phyloP scores from a whole-genome alignment of 2,113 vertebrate species.

The Grus americana region DNA sequence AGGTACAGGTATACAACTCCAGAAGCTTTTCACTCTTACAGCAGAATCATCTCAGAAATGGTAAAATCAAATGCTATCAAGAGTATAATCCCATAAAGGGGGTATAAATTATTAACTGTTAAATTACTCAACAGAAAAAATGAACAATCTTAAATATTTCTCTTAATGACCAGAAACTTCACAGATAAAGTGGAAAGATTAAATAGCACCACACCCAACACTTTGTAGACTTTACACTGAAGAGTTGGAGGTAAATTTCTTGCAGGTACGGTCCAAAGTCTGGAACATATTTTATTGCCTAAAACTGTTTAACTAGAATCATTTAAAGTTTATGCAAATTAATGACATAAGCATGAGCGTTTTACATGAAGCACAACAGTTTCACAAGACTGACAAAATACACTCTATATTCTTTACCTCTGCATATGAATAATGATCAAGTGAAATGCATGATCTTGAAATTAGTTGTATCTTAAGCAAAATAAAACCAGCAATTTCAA shows the following conservation, averaged over 20 bases:
- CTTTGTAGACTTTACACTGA: not conserved
- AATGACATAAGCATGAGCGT: not conserved
- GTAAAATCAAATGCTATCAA: not conserved
- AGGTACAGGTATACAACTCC: not conserved
- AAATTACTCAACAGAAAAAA: not conserved
- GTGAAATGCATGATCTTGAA: not conserved
- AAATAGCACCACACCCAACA: not conserved
- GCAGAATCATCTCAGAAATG: not conserved
- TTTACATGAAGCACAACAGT: not conserved
- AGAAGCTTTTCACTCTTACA: not conserved
- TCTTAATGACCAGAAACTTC: not conserved
- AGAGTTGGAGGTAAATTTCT: not conserved
- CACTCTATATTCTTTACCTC: not conserved
- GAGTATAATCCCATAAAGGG: not conserved
- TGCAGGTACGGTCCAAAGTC: slow-evolving; percentile 5
- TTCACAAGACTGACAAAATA: not conserved
- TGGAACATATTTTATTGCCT: slow-evolving; percentile 4
- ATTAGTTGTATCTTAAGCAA: not conserved
- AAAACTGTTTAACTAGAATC: not conserved
- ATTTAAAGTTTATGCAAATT: not conserved
- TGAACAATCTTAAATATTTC: not conserved
- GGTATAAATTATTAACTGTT: not conserved
- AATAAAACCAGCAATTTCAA: not conserved
- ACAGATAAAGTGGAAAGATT: not conserved
- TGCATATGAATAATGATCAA: not conserved